A percentile compares a stretch with the other conserved stretches of the same genome.
Conservation (phyloP, 2,113 vertebrate species). For the Tragelaphus buxtoni region DNA sequence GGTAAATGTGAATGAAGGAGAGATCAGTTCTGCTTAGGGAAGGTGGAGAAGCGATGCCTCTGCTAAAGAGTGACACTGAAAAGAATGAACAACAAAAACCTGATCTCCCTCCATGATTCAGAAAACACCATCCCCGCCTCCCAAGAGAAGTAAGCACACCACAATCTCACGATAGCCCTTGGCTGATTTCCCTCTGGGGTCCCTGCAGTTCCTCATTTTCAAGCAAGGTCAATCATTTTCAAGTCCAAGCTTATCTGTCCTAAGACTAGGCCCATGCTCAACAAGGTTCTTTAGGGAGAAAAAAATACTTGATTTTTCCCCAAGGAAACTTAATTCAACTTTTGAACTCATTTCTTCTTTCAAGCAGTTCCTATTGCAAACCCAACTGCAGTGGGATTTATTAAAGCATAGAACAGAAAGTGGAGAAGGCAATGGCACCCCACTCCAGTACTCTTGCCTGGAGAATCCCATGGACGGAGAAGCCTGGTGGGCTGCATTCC, state of each 20-base stretch:
- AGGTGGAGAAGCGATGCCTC: not conserved
- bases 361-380: constrained; percentile 50
- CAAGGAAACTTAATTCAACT: constrained; percentile 66
- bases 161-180: not conserved
- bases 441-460: no score
- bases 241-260: constrained; percentile 23
- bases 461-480: no score
- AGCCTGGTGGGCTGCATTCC: no score
- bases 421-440: no score
- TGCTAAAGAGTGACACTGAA: not conserved
- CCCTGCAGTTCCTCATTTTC: not conserved
- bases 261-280: constrained; percentile 39
- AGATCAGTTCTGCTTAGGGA: not conserved
- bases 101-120: not conserved
- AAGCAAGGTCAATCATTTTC: constrained; percentile 26
- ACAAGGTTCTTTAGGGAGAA: not conserved
- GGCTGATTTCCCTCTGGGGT: not conserved
- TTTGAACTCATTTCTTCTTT: constrained; percentile 64
- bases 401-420: not conserved
- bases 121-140: not conserved
- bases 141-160: not conserved
- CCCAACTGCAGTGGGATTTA: constrained; percentile 59
- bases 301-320: constrained; percentile 36
- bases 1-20: not conserved
- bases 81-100: not conserved